Percentiles rank a stretch among this genome's conserved stretches.
Evolutionary conservation across 2,888 invertebrate genomes (phyloP).

Genomic region (Dicyrtomina minuta): DNA sequence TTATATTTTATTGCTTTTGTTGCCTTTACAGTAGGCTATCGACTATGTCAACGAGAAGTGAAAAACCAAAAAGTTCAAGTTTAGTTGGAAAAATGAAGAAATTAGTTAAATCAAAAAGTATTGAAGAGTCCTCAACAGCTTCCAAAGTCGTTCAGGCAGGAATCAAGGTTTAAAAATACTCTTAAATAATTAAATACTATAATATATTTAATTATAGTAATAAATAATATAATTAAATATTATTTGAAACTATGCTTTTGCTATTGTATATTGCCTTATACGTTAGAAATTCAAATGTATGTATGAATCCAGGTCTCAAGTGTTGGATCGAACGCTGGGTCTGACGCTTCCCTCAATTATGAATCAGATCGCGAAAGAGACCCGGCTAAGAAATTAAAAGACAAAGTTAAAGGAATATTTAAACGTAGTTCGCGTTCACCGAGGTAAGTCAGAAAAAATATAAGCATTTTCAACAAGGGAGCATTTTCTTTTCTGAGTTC

Average conservation of each 20-base stretch:
- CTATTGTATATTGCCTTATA: neutral
- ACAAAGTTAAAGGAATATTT: slow-evolving; percentile 79
- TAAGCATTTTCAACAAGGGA: neutral
- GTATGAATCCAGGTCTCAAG: slow-evolving; percentile 29
- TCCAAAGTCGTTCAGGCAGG: slow-evolving; percentile 49
- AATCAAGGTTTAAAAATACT: slow-evolving; percentile 39
- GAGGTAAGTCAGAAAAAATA: slow-evolving; percentile 62
- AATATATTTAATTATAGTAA: neutral
- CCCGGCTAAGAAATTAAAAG: slow-evolving; percentile 70
- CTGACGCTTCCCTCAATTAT: slow-evolving; percentile 65
- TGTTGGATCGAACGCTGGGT: slow-evolving; percentile 67
- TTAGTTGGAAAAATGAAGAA: slow-evolving; percentile 78
- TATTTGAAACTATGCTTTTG: too few species aligned
- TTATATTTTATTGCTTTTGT: neutral
- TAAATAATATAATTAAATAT: too few species aligned
- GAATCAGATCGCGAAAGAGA: slow-evolving; percentile 61
- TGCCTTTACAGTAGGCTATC: slow-evolving; percentile 64
- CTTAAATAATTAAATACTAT: too few species aligned
- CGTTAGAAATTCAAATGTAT: neutral
- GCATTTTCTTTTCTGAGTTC: neutral
- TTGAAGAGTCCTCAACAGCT: slow-evolving; percentile 65
- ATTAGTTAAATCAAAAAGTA: slow-evolving; percentile 79
- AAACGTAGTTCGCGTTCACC: slow-evolving; percentile 69
- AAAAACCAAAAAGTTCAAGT: slow-evolving; percentile 77
- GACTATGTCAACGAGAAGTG: slow-evolving; percentile 82